A percentile compares a stretch with the other conserved stretches of the same genome.
Conservation (phyloP, 2,888 invertebrate genomes). For the Drosophila kambysellisi region DNA sequence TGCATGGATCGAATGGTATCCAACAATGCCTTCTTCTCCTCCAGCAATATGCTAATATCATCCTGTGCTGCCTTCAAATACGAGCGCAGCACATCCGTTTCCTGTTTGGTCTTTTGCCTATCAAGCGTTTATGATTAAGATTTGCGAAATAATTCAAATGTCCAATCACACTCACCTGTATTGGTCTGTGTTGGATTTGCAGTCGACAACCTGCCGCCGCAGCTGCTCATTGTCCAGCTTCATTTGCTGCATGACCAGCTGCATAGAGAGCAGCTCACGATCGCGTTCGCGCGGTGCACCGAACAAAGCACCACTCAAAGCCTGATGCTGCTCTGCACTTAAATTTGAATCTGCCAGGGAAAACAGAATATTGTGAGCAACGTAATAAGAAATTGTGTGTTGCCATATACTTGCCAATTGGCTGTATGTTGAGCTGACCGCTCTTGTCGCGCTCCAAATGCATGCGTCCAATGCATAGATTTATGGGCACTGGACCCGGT, state of each 20-base stretch:
- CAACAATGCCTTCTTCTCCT: constrained; percentile 90
- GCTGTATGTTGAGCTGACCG: constrained; percentile 91
- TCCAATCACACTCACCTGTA: constrained; percentile 83
- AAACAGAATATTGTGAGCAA: background rate
- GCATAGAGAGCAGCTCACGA: constrained; percentile 85
- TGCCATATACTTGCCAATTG: constrained; percentile 81
- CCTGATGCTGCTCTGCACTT: constrained; percentile 49
- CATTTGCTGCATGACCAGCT: constrained; percentile 86
- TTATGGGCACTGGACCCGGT: constrained; percentile 92
- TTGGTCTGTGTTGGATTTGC: constrained; percentile 86
- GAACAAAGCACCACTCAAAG: constrained; percentile 61
- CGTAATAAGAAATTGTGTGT: accelerated
- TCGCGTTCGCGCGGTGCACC: constrained; percentile 84
- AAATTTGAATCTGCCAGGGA: constrained; percentile 55
- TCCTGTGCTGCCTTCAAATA: constrained; percentile 90
- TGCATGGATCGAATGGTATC: constrained; percentile 90
- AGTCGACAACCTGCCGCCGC: constrained; percentile 87
- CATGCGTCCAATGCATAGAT: constrained; percentile 90
- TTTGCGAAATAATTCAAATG: background rate
- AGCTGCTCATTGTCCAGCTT: constrained; percentile 88
- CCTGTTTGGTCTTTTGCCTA: constrained; percentile 86
- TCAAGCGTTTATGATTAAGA: background rate
- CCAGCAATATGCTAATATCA: constrained; percentile 89
- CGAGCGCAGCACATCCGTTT: constrained; percentile 87
- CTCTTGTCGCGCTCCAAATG: constrained; percentile 89